Base-by-base conservation (phyloP, 1,140 invertebrate genomes). In the Euwallacea similis region DNA sequence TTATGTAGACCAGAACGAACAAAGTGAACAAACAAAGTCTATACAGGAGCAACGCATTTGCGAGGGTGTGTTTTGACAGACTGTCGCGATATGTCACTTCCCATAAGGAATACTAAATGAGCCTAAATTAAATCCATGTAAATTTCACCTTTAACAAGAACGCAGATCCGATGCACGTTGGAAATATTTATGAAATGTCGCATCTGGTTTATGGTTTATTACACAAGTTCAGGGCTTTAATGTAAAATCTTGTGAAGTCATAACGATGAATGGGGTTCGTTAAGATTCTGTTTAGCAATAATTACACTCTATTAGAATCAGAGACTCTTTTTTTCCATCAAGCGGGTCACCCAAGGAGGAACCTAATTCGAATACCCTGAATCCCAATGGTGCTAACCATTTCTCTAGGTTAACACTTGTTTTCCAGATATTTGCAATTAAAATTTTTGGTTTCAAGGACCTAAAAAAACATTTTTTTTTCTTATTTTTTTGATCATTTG, bases 51-150 rank as follows among this genome's bases (percentile, higher is more conserved):
- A 33, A 54, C 15, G 46, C 21, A 13, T 42, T 50, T 4, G 53
- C 64, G 50, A 50, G 64, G 64, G 64, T 66, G 64, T 66, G 64
- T 66, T 66, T 55, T 66, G 64, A 42, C 64, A 44, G 50, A 13
- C 64, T 44, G 64, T 66, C 64, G 53, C 53, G 64, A 66, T 66
- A 50, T 66, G 64, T 66, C 64, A 66, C 53, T 43, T 56, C 53
- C 21, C 53, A 66, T 66, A 66, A 66, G 64, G 64, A 42, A 66
- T 66, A 66, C 42, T 42, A 66, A 66, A 66, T 56, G 64, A 66
- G 42, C 41, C 33, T 66, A 66, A 66, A 66, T 66, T 66, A 66
- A 66, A 66, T 66, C 50, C 64, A 66, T 56, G 64, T 66, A 66
- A 56, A 66, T 56, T 66, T 54, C 41, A 50, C 53, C 50, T 56